Conservation (phyloP, 2,888 invertebrate species). For the Blastobasis lacticolella region DNA sequence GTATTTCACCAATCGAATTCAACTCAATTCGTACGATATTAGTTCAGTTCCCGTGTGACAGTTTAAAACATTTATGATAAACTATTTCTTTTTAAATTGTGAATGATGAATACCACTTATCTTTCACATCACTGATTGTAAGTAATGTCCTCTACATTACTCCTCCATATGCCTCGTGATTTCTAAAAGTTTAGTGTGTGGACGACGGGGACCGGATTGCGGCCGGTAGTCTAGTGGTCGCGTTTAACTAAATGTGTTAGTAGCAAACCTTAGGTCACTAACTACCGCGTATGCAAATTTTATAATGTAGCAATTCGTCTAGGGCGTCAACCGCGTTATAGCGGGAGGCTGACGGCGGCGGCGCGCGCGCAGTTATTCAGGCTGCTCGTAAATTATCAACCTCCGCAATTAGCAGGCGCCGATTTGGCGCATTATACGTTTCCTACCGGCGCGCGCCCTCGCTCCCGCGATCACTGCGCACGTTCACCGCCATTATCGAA, state of each 20-base stretch:
- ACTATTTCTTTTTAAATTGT: too few relatives aligned
- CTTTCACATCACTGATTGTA: not conserved
- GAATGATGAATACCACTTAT: too few relatives aligned
- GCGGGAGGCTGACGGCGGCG: constrained; percentile 31
- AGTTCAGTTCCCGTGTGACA: too few relatives aligned
- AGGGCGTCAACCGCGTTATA: constrained; percentile 29
- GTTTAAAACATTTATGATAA: too few relatives aligned
- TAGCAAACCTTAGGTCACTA: not conserved
- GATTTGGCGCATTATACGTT: constrained; percentile 57
- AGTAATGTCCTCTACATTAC: too few relatives aligned
- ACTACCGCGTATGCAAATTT: constrained; percentile 8
- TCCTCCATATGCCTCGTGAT: too few relatives aligned
- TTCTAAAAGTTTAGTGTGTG: too few relatives aligned
- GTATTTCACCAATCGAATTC: too few relatives aligned
- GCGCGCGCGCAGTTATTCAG: constrained; percentile 38
- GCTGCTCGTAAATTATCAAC: constrained; percentile 57
- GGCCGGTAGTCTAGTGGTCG: too few relatives aligned
- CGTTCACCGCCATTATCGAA: not conserved
- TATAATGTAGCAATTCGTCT: constrained; percentile 28
- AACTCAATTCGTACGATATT: too few relatives aligned
- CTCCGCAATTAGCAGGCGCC: constrained; percentile 67
- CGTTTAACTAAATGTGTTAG: too few relatives aligned
- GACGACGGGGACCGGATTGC: too few relatives aligned
- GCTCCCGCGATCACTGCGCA: not conserved
- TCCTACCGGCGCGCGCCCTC: constrained; percentile 22